A percentile compares a stretch with the other conserved stretches of the same genome.
Conservation (phyloP, 2,888 invertebrate genomes). For the Clostera curtula region DNA sequence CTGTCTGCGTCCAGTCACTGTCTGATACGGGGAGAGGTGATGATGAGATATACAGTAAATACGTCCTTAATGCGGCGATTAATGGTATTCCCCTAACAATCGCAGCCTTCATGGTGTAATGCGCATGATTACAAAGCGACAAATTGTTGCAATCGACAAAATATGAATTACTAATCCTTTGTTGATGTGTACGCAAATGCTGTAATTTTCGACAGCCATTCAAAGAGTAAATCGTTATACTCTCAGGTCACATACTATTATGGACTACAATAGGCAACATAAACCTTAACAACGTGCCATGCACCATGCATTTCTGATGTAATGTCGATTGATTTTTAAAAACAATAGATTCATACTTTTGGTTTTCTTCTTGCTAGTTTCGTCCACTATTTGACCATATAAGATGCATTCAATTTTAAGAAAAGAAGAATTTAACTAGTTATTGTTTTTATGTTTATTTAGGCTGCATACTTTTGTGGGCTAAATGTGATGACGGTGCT, state of each 20-base stretch:
- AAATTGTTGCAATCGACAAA: slow-evolving; percentile 68
- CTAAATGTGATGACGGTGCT: too few species aligned
- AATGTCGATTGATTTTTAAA: too few species aligned
- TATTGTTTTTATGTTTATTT: too few species aligned
- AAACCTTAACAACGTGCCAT: slow-evolving; percentile 10
- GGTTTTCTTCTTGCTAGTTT: too few species aligned
- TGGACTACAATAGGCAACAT: slow-evolving; percentile 13
- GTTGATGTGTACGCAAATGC: slow-evolving; percentile 27
- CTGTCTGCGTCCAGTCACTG: slow-evolving; percentile 17
- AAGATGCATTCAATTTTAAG: too few species aligned
- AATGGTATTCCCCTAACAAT: slow-evolving; percentile 66
- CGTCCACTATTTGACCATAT: too few species aligned
- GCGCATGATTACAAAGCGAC: slow-evolving; percentile 53
- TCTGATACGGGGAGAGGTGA: slow-evolving; percentile 30
- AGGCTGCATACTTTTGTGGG: too few species aligned
- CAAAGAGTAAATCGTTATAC: slow-evolving; percentile 27
- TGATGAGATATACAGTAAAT: slow-evolving; percentile 53
- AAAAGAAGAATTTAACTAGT: too few species aligned
- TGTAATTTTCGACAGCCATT: slow-evolving; percentile 35
- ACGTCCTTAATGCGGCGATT: slow-evolving; percentile 51
- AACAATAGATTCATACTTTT: too few species aligned
- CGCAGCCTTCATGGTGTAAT: slow-evolving; percentile 68
- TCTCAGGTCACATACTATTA: slow-evolving; percentile 22
- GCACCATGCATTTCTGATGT: too few species aligned
- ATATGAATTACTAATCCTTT: slow-evolving; percentile 57